Evolutionary conservation across 1,140 invertebrate species (phyloP), one percentile per base, ranked within the genome.

Genomic region (Babylonia areolata): DNA sequence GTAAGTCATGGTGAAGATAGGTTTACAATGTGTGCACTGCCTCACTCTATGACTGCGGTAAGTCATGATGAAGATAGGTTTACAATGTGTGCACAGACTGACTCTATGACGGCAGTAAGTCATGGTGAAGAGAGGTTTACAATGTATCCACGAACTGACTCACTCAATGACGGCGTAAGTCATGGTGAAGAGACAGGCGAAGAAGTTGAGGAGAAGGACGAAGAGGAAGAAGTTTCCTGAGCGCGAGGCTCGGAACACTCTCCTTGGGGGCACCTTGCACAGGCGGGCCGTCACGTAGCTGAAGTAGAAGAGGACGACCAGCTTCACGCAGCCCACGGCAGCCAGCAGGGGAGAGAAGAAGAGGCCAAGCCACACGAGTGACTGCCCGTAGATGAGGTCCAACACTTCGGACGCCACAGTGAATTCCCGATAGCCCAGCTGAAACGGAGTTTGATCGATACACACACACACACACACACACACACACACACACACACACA

Each of bases 301-400:
- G 37, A 97, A 94, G 91, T 97, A 96, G 95, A 97, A 97, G 17
- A 95, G 95, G 11, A 96, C 89, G 79, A 96, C 93, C 86, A 97
- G 94, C 92, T 97, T 97, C 33, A 96, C n/a, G 17, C 96, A 92
- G 2, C 96, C 95, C 0, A 96, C 93, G 0, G 95, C 88, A 3
- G 95, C 95, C 84, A 97, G 93, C 12, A 96, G 90, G 12, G 97
- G 97, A 64, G 96, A 96, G 93, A 96, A 96, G 88, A 96, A 95
- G 81, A 96, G 94, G 23, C 96, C 96, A 31, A 96, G 94, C 96
- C 96, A 97, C 78, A 97, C 95, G 78, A 97, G 92, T 2, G 95
- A 95, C 90, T 97, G 96, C 92, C 96, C 97, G 94, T 97, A 97
- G 73, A 97, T 96, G 31, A 97, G 93, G 81, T 96, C 96, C 28